Conservation (phyloP, 2,797 vertebrate genomes). For the Diceros bicornis region DNA sequence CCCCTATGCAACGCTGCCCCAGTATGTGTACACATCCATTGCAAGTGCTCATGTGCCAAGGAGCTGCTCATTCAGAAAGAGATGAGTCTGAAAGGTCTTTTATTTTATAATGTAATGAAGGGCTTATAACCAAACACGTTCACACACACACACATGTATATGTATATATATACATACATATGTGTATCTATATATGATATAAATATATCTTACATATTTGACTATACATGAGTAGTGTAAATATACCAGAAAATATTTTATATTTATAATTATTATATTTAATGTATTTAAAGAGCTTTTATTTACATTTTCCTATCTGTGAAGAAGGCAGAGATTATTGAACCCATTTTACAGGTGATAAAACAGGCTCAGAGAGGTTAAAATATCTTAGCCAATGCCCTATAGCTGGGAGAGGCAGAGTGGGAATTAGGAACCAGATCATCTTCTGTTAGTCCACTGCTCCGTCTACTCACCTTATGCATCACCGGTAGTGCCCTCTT, state of each 20-base stretch:
- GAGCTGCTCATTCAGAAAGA: neutral
- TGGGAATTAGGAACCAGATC: neutral
- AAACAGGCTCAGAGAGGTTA: neutral
- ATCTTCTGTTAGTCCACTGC: too few relatives aligned
- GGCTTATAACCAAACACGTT: neutral
- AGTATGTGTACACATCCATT: neutral
- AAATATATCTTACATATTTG: neutral
- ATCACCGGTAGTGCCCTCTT: neutral
- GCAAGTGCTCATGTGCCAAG: fast-evolving
- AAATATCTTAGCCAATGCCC: neutral
- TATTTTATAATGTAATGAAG: neutral
- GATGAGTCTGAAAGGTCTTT: neutral
- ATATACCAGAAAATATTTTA: neutral
- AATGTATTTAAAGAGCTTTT: neutral
- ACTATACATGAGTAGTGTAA: neutral
- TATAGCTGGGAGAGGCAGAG: neutral
- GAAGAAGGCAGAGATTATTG: neutral
- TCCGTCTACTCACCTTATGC: neutral
- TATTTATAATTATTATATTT: neutral
- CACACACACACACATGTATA: too few relatives aligned
- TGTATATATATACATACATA: neutral
- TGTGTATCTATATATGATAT: neutral
- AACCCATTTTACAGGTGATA: neutral
- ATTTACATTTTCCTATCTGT: neutral
- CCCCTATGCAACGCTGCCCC: neutral